A percentile compares a stretch with the other conserved stretches of the same genome.
phyloP scores from a whole-genome alignment of 2,888 invertebrate species.

The Serripes groenlandicus region DNA sequence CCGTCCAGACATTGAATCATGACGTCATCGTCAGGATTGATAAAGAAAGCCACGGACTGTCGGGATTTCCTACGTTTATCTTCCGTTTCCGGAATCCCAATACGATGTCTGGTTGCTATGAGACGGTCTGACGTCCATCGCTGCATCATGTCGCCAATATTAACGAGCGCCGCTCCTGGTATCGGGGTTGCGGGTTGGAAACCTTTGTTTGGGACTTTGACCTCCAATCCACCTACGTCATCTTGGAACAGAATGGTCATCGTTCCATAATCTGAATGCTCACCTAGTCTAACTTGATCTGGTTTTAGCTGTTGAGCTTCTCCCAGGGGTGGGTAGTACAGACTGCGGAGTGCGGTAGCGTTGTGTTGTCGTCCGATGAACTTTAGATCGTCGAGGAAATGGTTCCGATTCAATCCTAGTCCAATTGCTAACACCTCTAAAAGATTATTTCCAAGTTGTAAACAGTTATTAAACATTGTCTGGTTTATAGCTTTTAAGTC shows the following conservation, averaged over 20 bases:
- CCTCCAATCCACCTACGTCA: constrained; percentile 65
- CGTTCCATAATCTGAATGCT: constrained; percentile 71
- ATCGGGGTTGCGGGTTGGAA: constrained; percentile 92
- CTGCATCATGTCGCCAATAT: constrained; percentile 92
- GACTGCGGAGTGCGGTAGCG: not conserved
- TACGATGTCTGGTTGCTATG: constrained; percentile 88
- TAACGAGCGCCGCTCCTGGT: constrained; percentile 92
- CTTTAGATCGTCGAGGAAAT: not conserved
- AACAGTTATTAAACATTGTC: constrained; percentile 1
- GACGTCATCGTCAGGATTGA: constrained; percentile 64
- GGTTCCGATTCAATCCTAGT: not conserved
- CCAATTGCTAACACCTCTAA: constrained; percentile 16
- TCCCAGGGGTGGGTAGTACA: constrained; percentile 18
- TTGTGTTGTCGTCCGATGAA: not conserved
- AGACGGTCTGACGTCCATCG: constrained; percentile 91
- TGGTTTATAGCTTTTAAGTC: not conserved
- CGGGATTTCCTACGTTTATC: constrained; percentile 21
- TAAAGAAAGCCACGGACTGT: constrained; percentile 68
- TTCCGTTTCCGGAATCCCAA: constrained; percentile 57
- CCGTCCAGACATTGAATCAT: constrained; percentile 70
- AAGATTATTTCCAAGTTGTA: not conserved
- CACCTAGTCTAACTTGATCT: constrained; percentile 66
- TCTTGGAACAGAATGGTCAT: constrained; percentile 70
- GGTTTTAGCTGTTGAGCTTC: constrained; percentile 39
- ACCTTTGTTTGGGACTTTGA: constrained; percentile 86